Evolutionary conservation across 2,797 vertebrate species (phyloP).

Genomic region (Pterois miles): DNA sequence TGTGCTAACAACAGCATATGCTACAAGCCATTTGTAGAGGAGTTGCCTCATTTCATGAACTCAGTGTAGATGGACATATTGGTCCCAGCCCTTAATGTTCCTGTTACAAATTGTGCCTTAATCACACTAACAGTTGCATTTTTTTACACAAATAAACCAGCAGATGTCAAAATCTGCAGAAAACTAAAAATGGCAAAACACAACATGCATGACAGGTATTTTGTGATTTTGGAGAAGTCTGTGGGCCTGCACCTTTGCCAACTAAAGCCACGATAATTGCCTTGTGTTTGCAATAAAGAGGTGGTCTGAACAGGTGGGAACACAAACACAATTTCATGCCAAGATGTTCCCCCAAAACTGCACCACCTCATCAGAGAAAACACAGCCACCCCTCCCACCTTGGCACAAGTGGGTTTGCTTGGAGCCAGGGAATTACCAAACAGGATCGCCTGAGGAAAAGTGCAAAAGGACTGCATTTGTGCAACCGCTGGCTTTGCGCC

Average conservation of each 20-base stretch:
- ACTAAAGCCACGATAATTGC: not conserved
- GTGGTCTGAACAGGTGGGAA: slow-evolving; percentile 1
- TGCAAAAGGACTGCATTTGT: not conserved
- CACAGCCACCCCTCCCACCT: not conserved
- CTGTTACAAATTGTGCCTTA: not conserved
- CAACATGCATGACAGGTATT: not conserved
- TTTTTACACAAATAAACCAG: not conserved
- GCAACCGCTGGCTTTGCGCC: not conserved
- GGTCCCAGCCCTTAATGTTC: too few relatives aligned
- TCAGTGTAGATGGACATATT: not conserved
- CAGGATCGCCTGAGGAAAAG: not conserved
- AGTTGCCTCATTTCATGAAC: not conserved
- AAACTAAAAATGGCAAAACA: not conserved
- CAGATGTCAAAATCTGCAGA: not conserved
- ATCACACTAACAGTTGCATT: not conserved
- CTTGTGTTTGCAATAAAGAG: not conserved
- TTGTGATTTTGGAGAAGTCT: not conserved
- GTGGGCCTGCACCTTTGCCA: not conserved
- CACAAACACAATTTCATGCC: not conserved
- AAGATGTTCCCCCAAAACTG: not conserved
- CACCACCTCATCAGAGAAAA: not conserved
- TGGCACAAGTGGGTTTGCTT: not conserved
- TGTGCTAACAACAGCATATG: too few relatives aligned
- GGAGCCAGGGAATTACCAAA: not conserved
- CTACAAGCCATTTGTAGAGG: too few relatives aligned